Evolutionary conservation across 2,888 invertebrate species (phyloP), one percentile per base, ranked within the genome.

Genomic region (Oligia latruncula): DNA sequence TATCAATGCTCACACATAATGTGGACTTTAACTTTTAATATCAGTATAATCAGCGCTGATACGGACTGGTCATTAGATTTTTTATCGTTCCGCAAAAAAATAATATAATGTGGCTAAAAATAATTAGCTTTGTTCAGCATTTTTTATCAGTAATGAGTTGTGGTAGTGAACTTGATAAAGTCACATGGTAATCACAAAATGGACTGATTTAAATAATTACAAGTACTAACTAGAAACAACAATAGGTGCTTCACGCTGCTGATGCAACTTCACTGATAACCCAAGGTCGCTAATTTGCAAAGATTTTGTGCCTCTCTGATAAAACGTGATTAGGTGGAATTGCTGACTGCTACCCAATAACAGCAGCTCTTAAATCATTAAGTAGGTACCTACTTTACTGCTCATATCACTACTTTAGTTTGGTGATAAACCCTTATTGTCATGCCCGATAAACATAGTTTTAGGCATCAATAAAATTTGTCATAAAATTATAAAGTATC

Each of bases 101-200:
- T 29, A 29, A 40, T 76, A 55, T 58, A 29, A 49, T 71, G 20
- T 68, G 23, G 49, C 8, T 23, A 60, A 70, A 68, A 82, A 77
- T 82, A 82, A 82, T 72, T 52, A 71, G 60, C 13, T 66, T 67
- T 67, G 60, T 64, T 74, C 67, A 75, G 13, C 3, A 49, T 68
- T 83, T 66, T n/a, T 83, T 87, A 87, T 87, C 86, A 80, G 71
- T 78, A 74, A 81, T 78, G 83, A 77, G 74, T 67, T 87, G 65
- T 80, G 82, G 80, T 85, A 80, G 80, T 84, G 88, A 88, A 88
- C 87, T 88, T 88, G 88, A 88, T 88, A 88, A 52, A 88, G 49
- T 77, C 72, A 76, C 46, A 73, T 78, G 49, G 49, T 75, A 74
- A 84, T 87, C 82, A 74, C 40, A 73, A 75, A 75, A 76, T 73